Base-by-base conservation (phyloP, 2,113 vertebrate genomes). In the Scomber scombrus region DNA sequence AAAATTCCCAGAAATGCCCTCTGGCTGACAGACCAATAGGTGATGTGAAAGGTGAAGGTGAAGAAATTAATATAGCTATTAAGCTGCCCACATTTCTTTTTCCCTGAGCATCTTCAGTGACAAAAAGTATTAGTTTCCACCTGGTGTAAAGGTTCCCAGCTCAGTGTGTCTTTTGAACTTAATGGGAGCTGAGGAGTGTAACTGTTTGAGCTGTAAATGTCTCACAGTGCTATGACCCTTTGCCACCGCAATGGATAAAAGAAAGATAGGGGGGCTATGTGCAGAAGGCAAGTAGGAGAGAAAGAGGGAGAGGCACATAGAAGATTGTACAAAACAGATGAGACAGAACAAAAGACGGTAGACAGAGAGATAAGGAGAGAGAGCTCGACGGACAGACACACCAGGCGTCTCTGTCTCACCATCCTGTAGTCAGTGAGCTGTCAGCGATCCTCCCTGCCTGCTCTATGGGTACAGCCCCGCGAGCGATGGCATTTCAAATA, bases 401-500 rank as follows among this genome's bases (percentile, higher is more conserved):
- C 84, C 78, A 86, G 86, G 85, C 74, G 70, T 88, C 80, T 87
- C 66, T 82, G 74, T 90, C 84, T 85, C 88, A 88, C 80, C 84
- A 67, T 89, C 80, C 82, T 75, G 64, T 75, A 91, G 86, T 90
- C 92, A 93, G 88, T 87, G 87, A 91, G 91, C 89, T 91, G 92
- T 93, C 92, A 92, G 91, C 72, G 75, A 89, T 91, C 87, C 90
- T 88, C 90, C 80, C 85, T 75, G 86, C 87, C 64, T 85, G 72
- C 86, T 90, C 81, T 89, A 80, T 88, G 86, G 84, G 78, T 79
- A 78, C 82, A 80, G 89, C 76, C 87, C 91, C 86, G 58, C 82
- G 9, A 94, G 93, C 91, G 63, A 91, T 91, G 85, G 88, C 88
- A 88, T 95, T 93, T 94, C 89, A 93, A 93, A 91, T 93, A 93